Evolutionary conservation across 2,888 invertebrate genomes (phyloP), one percentile per base, ranked within the genome.

Genomic region (Volucella zonaria): DNA sequence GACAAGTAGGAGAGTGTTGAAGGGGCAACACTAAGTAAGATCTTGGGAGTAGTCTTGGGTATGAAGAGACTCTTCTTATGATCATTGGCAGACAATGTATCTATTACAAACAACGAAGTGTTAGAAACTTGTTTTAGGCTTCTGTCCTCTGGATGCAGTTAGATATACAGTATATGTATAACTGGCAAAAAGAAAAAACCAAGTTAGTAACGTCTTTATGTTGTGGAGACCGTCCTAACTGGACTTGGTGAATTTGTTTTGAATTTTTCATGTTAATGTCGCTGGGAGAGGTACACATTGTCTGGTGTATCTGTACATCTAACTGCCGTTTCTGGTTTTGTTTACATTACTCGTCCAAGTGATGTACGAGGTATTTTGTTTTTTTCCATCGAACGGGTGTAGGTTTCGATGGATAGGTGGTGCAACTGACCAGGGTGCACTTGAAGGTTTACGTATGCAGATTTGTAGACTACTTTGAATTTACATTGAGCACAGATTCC

Each of bases 81-180:
- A 42, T 47, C 49, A 42, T 43, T 52, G 15, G 40, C 40, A 43
- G 59, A 52, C 67, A 52, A 54, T 59, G 58, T 73, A 42, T 23
- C 18, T 23, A 23, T 67, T 54, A 74, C 67, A 61, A 45, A 73
- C 49, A 62, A 42, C 70, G n/a, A n/a, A 52, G 31, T 62, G 23
- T 79, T 70, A 62, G 77, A 64, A 71, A 80, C 74, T 61, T 14
- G 80, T 80, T 74, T 68, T 8, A 42, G 54, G 18, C 11, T 15
- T 18, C 45, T 42, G 18, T 12, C 38, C 56, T 42, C 42, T n/a
- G 49, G 15, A 42, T 31, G 14, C 8, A 3, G 66, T 23, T 23
- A 23, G 18, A 51, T 59, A 66, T 77, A 52, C 52, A 67, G 31
- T 68, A 45, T 54, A 23, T 23, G 18, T 23, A 23, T 23, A 23